Percentiles rank a stretch among this genome's conserved stretches.
phyloP scores from a whole-genome alignment of 2,888 invertebrate genomes.

The Cacoxenus indagator region DNA sequence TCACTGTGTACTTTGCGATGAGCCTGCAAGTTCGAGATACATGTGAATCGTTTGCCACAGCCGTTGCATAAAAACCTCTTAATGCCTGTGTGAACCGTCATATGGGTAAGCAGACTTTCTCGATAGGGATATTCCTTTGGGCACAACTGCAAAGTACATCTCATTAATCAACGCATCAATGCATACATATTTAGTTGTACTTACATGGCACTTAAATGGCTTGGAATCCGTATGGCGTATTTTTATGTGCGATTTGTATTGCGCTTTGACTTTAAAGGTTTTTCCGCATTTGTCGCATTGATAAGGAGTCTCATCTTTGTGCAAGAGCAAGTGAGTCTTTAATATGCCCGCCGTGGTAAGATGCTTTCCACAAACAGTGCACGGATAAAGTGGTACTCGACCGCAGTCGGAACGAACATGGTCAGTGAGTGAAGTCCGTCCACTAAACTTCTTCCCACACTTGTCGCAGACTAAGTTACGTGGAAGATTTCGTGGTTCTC shows the following conservation, averaged over 20 bases:
- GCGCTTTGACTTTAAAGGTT: slow-evolving; percentile 67
- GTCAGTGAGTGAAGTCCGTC: slow-evolving; percentile 68
- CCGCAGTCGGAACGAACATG: slow-evolving; percentile 72
- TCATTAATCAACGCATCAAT: not conserved
- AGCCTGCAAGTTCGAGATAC: slow-evolving; percentile 72
- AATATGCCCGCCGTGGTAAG: slow-evolving; percentile 71
- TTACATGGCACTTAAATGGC: slow-evolving; percentile 72
- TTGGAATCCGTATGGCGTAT: slow-evolving; percentile 72
- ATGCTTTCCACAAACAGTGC: slow-evolving; percentile 69
- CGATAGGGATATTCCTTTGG: slow-evolving; percentile 72
- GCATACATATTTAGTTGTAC: slow-evolving; percentile 28
- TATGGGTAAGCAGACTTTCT: slow-evolving; percentile 72
- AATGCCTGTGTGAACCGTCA: slow-evolving; percentile 72
- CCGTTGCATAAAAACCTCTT: slow-evolving; percentile 72
- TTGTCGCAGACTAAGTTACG: slow-evolving; percentile 68
- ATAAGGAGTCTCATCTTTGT: slow-evolving; percentile 68
- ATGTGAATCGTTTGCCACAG: slow-evolving; percentile 73
- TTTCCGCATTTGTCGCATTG: slow-evolving; percentile 68
- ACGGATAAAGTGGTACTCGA: slow-evolving; percentile 66
- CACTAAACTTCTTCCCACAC: slow-evolving; percentile 68
- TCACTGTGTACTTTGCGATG: slow-evolving; percentile 71
- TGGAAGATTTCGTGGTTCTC: slow-evolving; percentile 54
- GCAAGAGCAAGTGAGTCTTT: slow-evolving; percentile 71
- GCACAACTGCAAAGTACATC: slow-evolving; percentile 57
- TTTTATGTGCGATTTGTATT: slow-evolving; percentile 67